Conservation (phyloP, 1,140 invertebrate species). For the Maconellicoccus hirsutus region DNA sequence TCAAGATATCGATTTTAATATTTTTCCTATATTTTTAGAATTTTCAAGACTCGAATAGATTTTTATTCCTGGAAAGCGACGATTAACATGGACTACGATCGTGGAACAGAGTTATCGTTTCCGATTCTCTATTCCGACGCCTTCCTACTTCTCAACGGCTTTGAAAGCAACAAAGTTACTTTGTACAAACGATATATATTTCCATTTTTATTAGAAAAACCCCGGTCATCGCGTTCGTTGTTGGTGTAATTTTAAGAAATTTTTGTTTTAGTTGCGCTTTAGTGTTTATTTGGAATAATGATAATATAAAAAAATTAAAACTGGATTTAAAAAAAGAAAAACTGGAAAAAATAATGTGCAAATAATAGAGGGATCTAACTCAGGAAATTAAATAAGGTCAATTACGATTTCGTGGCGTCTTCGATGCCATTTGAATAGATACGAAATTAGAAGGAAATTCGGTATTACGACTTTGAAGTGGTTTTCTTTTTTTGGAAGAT, state of each 20-base stretch:
- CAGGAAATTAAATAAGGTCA: too few species aligned
- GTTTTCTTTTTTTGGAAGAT: too few species aligned
- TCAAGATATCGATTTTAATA: background rate
- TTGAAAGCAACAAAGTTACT: background rate
- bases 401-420: too few species aligned
- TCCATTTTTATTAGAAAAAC: background rate
- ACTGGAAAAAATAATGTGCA: too few species aligned
- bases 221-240: background rate
- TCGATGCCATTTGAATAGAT: too few species aligned
- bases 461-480: too few species aligned
- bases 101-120: background rate
- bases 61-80: background rate
- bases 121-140: background rate
- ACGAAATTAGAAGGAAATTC: too few species aligned
- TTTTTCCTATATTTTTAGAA: background rate
- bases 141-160: background rate
- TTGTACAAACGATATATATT: background rate
- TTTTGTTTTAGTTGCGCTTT: background rate
- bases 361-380: too few species aligned
- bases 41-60: background rate
- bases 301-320: too few species aligned
- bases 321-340: too few species aligned
- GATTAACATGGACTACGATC: background rate
- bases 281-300: too few species aligned
- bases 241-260: background rate